phyloP scores from a whole-genome alignment of 2,888 invertebrate species.

The Thymelicus sylvestris region DNA sequence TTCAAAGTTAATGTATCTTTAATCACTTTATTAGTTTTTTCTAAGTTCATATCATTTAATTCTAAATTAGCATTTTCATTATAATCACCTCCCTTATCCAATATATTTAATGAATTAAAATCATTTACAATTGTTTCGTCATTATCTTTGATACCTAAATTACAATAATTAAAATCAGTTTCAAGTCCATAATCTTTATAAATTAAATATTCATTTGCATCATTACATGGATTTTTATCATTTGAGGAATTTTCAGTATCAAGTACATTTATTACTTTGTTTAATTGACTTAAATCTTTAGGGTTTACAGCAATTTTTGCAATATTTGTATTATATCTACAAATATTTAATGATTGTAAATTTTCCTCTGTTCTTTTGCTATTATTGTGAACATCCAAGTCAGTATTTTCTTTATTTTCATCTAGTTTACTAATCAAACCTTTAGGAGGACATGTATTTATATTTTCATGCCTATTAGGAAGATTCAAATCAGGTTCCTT shows the following conservation, averaged over 20 bases:
- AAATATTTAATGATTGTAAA: background rate
- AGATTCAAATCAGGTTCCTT: background rate
- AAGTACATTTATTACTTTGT: background rate
- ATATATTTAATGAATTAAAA: background rate
- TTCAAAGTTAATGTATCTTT: slow-evolving; percentile 44
- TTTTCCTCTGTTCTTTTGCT: too few species aligned
- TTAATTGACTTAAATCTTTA: background rate
- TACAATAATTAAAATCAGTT: background rate
- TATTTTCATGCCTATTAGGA: too few species aligned
- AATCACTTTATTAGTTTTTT: background rate
- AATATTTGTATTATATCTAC: background rate
- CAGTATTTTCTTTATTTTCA: background rate
- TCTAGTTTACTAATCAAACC: background rate
- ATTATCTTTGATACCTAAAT: background rate
- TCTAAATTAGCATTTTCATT: background rate
- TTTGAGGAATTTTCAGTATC: background rate
- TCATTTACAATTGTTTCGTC: slow-evolving; percentile 1
- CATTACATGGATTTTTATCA: background rate
- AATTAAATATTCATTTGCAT: background rate
- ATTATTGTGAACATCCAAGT: too few species aligned
- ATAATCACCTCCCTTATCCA: background rate
- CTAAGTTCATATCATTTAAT: background rate
- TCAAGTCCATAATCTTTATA: background rate
- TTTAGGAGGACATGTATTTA: background rate
- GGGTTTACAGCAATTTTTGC: background rate